These are phyloP conservation scores for Percina caprodes DNA, from an alignment of 2,113 vertebrate species.

Conservation along the genomic window DNA sequence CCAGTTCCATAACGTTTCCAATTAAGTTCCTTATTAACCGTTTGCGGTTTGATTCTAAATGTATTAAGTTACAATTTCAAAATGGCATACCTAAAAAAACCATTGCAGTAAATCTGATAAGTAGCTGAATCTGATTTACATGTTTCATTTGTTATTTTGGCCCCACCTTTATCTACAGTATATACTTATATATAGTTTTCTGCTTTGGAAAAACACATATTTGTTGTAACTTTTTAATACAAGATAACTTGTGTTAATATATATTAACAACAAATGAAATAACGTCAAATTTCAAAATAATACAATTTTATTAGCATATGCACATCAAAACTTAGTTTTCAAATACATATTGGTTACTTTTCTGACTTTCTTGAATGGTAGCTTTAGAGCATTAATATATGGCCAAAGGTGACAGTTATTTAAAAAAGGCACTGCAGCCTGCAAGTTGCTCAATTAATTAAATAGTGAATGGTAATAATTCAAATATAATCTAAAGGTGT, in stretches of 20 bases:
- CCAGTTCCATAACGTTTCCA: constrained; percentile 34
- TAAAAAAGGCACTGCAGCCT: neutral
- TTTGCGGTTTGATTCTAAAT: constrained; percentile 1
- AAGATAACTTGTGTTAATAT: neutral
- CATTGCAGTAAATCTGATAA: neutral
- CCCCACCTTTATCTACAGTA: neutral
- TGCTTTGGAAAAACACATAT: neutral
- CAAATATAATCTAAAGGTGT: neutral
- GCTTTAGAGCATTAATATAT: neutral
- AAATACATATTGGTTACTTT: neutral
- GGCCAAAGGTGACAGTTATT: neutral
- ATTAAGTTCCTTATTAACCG: constrained; percentile 50
- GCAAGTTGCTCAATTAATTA: neutral
- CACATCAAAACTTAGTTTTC: neutral
- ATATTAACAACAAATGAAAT: neutral
- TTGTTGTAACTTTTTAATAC: neutral
- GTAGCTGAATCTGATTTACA: too few species aligned
- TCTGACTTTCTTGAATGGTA: neutral
- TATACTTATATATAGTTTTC: neutral
- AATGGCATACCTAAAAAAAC: neutral
- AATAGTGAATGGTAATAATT: neutral
- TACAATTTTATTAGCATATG: neutral
- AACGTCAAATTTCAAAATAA: neutral
- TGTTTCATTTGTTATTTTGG: neutral
- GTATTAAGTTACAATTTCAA: constrained; percentile 1